Percentiles rank a stretch among this genome's conserved stretches.
These are phyloP conservation scores for Sebastolobus altivelis DNA, from an alignment of 2,797 vertebrate genomes.

Conservation along the genomic window DNA sequence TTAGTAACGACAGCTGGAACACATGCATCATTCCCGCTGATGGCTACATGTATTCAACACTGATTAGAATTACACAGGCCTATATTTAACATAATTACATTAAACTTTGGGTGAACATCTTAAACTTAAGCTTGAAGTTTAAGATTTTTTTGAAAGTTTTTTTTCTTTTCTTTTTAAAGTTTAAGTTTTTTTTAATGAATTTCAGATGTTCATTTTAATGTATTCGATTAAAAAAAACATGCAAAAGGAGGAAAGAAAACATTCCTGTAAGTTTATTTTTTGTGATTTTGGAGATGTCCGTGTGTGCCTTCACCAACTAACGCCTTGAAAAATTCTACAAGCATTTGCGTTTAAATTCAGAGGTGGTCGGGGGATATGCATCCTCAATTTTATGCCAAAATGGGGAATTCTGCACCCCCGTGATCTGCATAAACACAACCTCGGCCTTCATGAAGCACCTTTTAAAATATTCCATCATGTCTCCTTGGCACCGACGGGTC, in stretches of 20 bases:
- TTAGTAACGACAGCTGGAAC: neutral
- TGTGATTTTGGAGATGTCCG: neutral
- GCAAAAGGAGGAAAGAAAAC: neutral
- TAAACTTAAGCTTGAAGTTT: neutral
- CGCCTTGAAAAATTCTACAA: neutral
- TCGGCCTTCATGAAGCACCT: neutral
- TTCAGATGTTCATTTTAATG: neutral
- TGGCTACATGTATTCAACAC: neutral
- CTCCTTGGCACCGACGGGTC: constrained; percentile 2
- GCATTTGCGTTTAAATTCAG: neutral
- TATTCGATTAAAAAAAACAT: neutral
- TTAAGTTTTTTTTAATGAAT: neutral
- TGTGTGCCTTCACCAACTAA: neutral
- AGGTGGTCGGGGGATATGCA: neutral
- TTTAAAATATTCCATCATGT: neutral
- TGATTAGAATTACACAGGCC: neutral
- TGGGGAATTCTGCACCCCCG: neutral
- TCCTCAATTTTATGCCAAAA: constrained; percentile 2
- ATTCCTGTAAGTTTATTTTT: neutral
- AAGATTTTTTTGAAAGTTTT: no score
- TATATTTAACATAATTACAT: neutral
- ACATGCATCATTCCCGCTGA: neutral
- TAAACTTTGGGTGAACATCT: neutral
- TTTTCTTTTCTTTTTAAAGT: no score
- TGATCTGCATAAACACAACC: constrained; percentile 18